Evolutionary conservation across 2,113 vertebrate species (phyloP).

Genomic region (Herpetotheres cachinnans): DNA sequence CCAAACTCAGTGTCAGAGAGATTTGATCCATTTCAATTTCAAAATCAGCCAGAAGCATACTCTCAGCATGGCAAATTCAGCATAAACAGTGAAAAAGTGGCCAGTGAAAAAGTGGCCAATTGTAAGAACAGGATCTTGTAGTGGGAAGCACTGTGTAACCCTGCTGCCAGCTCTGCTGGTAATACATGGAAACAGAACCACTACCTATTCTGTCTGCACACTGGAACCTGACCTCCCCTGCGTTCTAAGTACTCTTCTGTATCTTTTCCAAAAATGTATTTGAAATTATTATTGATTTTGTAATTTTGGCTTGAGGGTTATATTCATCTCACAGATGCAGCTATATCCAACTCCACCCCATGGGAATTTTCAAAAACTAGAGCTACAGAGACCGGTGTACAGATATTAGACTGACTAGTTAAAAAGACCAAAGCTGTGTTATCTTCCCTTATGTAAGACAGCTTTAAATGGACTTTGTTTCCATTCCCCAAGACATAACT

Average conservation of each 20-base stretch:
- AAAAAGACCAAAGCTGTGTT: not conserved
- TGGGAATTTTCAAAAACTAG: not conserved
- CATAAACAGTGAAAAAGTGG: not conserved
- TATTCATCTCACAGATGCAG: not conserved
- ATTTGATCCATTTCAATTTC: constrained; percentile 24
- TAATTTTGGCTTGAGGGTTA: constrained; percentile 25
- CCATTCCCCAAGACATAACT: not conserved
- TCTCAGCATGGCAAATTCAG: constrained; percentile 40
- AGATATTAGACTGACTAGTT: not conserved
- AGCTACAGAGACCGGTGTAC: not conserved
- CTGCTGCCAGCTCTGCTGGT: constrained; percentile 39
- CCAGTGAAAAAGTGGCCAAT: not conserved
- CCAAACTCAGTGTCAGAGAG: not conserved
- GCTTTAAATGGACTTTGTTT: constrained; percentile 22
- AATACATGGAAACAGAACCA: not conserved
- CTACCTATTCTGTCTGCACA: not conserved
- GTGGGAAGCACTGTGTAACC: not conserved
- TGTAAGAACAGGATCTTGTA: not conserved
- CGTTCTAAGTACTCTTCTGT: not conserved
- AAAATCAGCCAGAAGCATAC: constrained; percentile 16
- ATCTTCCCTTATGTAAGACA: not conserved
- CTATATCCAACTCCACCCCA: not conserved
- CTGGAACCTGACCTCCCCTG: not conserved
- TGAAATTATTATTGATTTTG: constrained; percentile 64
- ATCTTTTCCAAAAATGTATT: constrained; percentile 13